These are phyloP conservation scores for Xiphorhynchus erythropygius DNA, from an alignment of 2,797 vertebrate genomes.

Conservation along the genomic window DNA sequence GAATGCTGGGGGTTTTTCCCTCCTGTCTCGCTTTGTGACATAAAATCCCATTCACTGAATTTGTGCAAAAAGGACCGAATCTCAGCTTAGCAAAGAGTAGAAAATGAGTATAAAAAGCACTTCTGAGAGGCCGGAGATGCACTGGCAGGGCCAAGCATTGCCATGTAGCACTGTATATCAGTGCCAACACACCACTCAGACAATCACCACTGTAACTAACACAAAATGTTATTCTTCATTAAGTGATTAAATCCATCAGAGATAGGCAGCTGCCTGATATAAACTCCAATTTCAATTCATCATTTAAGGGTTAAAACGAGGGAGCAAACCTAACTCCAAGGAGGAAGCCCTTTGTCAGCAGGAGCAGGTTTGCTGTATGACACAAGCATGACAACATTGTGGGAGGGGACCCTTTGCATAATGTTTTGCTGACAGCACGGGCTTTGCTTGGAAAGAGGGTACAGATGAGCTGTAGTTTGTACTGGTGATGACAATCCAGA, in stretches of 20 bases:
- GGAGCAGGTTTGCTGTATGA: not conserved
- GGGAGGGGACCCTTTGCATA: not conserved
- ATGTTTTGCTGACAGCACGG: not conserved
- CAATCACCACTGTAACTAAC: not conserved
- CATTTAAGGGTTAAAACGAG: not conserved
- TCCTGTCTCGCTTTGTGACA: not conserved
- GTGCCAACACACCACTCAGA: not conserved
- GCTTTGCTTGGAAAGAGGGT: not conserved
- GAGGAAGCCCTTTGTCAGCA: not conserved
- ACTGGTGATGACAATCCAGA: not conserved
- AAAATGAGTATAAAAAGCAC: not conserved
- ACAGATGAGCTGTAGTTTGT: not conserved
- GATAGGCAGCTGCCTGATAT: not conserved
- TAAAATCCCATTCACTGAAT: not conserved
- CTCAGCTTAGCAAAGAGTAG: not conserved
- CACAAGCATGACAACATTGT: not conserved
- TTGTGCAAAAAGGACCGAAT: not conserved
- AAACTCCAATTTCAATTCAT: not conserved
- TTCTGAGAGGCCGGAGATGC: not conserved
- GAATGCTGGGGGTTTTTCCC: accelerated
- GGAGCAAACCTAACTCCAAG: not conserved
- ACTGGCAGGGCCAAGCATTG: not conserved
- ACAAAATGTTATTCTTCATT: not conserved
- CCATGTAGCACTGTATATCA: not conserved
- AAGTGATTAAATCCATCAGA: not conserved